A percentile compares a stretch with the other conserved stretches of the same genome.
phyloP scores from a whole-genome alignment of 2,113 vertebrate species.

The Fukomys damarensis region DNA sequence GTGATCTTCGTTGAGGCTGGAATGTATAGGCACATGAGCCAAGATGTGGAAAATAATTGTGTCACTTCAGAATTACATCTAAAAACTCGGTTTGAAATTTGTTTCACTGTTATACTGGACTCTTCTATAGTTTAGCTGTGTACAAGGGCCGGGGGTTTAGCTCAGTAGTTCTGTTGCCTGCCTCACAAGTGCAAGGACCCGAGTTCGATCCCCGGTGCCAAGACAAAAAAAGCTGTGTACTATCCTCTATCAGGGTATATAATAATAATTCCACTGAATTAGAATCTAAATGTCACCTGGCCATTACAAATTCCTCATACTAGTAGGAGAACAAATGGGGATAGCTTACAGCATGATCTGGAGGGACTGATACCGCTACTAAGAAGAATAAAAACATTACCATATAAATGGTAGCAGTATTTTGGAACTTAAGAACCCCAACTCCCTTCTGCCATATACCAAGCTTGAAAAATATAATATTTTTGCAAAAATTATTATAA shows the following conservation, averaged over 20 bases:
- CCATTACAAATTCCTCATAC: neutral
- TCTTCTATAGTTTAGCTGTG: neutral
- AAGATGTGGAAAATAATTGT: neutral
- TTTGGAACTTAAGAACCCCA: neutral
- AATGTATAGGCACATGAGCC: neutral
- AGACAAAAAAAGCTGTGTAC: neutral
- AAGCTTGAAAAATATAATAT: neutral
- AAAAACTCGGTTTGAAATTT: conserved; percentile 16
- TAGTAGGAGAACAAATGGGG: neutral
- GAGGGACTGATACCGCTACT: neutral
- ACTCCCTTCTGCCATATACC: neutral
- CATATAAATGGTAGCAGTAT: neutral
- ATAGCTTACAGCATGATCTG: neutral
- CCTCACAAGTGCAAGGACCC: too few relatives aligned
- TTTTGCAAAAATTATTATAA: neutral
- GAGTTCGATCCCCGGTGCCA: too few relatives aligned
- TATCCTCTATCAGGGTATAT: neutral
- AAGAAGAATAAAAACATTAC: neutral
- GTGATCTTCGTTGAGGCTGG: neutral
- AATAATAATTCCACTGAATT: neutral
- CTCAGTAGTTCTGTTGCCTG: too few relatives aligned
- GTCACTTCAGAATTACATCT: neutral
- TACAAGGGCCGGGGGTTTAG: too few relatives aligned
- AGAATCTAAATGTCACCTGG: conserved; percentile 18
- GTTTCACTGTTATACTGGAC: conserved; percentile 13